Evolutionary conservation across 2,888 invertebrate genomes (phyloP).

Genomic region (Digitonthophagus gazella): DNA sequence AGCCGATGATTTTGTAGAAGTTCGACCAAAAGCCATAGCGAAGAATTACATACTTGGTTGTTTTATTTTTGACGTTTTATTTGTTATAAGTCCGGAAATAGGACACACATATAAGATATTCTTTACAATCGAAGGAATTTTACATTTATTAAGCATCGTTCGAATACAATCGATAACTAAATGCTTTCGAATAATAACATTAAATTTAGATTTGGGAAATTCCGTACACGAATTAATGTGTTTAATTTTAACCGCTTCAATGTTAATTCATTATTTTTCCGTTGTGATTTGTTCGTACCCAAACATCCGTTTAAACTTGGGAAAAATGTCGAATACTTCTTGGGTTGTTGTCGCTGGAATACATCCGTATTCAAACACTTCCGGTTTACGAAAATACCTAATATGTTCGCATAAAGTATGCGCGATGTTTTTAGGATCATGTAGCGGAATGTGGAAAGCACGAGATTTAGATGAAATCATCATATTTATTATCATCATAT

Average conservation of each 20-base stretch:
- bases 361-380: neutral
- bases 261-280: conserved; percentile 17
- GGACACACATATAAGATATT: neutral
- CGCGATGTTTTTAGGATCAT: conserved; percentile 15
- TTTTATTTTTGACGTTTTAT: conserved; percentile 9
- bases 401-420: conserved; percentile 20
- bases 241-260: conserved; percentile 10
- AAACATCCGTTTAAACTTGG: neutral
- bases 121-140: neutral
- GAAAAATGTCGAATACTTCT: neutral
- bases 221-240: conserved; percentile 18
- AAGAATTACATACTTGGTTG: neutral
- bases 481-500: conserved; percentile 14
- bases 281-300: conserved; percentile 15
- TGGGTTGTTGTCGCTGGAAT: conserved; percentile 11
- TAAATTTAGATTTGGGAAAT: conserved; percentile 20
- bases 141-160: conserved; percentile 1
- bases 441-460: conserved; percentile 19
- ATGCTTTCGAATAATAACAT: conserved; percentile 19
- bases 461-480: conserved; percentile 8
- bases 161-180: conserved; percentile 14
- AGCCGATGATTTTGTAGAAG: neutral
- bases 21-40: conserved; percentile 4
- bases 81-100: conserved; percentile 2
- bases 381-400: conserved; percentile 5